Conservation (phyloP, 1,140 invertebrate species). For the Drosophila sturtevanti region DNA sequence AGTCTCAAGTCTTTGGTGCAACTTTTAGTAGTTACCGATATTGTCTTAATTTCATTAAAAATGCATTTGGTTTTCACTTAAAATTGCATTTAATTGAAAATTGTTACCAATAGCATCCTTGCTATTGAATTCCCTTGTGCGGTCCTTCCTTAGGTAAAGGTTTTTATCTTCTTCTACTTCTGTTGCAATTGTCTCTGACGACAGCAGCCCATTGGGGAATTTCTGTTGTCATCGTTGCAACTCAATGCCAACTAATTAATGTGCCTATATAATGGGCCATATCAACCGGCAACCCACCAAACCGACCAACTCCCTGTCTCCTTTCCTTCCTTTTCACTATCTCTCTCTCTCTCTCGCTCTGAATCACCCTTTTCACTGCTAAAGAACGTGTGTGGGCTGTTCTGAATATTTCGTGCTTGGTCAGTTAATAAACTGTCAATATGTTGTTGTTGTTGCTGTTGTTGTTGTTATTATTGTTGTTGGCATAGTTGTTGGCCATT, state of each 20-base stretch:
- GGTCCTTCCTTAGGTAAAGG: conserved; percentile 19
- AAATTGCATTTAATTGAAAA: neutral
- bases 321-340: no score
- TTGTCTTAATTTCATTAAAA: no score
- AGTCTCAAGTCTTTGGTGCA: no score
- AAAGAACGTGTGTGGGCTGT: conserved; percentile 52
- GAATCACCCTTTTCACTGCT: neutral
- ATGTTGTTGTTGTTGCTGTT: conserved; percentile 49
- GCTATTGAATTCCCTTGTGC: conserved; percentile 13
- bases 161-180: conserved; percentile 2
- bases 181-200: conserved; percentile 29
- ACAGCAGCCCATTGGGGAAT: conserved; percentile 39
- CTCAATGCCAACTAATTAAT: conserved; percentile 77
- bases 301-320: conserved; percentile 16
- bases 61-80: neutral
- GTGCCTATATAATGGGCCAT: conserved; percentile 70
- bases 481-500: conserved; percentile 18
- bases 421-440: conserved; percentile 78
- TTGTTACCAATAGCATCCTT: neutral
- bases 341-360: no score
- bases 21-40: no score
- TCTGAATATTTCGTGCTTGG: conserved; percentile 67
- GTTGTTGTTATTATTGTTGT: no score
- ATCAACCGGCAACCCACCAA: conserved; percentile 35
- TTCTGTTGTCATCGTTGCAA: conserved; percentile 46